Base-by-base conservation (phyloP, 2,113 vertebrate genomes). In the Typhlomys cinereus region DNA sequence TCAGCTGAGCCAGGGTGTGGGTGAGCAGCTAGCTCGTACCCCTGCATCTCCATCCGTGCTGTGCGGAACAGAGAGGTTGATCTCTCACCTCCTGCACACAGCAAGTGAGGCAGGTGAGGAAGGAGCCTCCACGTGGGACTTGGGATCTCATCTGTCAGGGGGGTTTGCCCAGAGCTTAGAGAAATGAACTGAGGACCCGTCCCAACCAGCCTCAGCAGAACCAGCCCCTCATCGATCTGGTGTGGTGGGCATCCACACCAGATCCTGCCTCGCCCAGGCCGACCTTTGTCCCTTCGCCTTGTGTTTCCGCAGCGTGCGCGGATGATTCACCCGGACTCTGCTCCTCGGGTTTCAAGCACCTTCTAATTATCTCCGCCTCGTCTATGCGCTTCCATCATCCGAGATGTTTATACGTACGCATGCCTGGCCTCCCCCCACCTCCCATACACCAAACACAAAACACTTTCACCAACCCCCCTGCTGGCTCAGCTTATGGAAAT, bases 1-100 rank as follows among this genome's bases (percentile, higher is more conserved):
- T 89, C 59, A 46, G 39, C 23, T 0, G 21, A 81, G 78, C 62
- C 50, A 90, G 86, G 70, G 79, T 92, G 91, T 50, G 90, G 85
- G 64, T 27, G 21, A 25, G 62, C 75, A 74, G 64, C 70, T 74
- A 54, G 41, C 3, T 3, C 15, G 74, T 29, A 48, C 83, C 67
- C 79, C 46, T n/a, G 41, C 23, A 20, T 18, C 67, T 36, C 4
- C 0, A 4, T 66, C 62, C 71, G 18, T 1, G 1, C 34, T 17
- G 27, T 15, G 27, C 8, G 50, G 73, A 5, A 10, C 12, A 3
- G 46, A 93, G 71, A 80, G 25, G 31, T 18, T 23, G 29, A 57
- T 85, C 34, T 27, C 85, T 25, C 34, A 10, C 54, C 62, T 34
- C 85, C 59, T 48, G 50, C 15, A 0, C 36, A 3, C 48, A n/a